A percentile compares a stretch with the other conserved stretches of the same genome.
These are phyloP conservation scores for Scolopax rusticola DNA, from an alignment of 2,797 vertebrate genomes.

Conservation along the genomic window DNA sequence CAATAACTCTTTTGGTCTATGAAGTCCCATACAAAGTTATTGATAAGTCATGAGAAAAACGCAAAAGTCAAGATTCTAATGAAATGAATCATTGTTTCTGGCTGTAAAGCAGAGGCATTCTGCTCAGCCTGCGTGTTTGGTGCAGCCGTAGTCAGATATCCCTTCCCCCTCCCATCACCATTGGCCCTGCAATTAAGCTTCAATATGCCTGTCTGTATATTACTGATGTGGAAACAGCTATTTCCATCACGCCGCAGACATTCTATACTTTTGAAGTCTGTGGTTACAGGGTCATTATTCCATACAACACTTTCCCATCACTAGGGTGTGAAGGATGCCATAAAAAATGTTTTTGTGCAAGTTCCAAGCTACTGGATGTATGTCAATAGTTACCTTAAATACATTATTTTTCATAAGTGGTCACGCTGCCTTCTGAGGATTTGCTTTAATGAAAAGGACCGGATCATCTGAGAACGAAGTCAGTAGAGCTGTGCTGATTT, in stretches of 20 bases:
- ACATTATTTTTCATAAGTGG: background rate
- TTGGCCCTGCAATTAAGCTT: constrained; percentile 29
- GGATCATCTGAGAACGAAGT: background rate
- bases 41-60: constrained; percentile 69
- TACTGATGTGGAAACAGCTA: constrained; percentile 51
- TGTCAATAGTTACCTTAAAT: constrained; percentile 32
- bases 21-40: constrained; percentile 46
- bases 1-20: constrained; percentile 49
- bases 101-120: constrained; percentile 27
- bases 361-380: constrained; percentile 22
- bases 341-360: constrained; percentile 40
- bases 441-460: constrained; percentile 3
- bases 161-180: background rate
- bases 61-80: constrained; percentile 50
- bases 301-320: constrained; percentile 51
- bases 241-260: constrained; percentile 49
- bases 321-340: constrained; percentile 59
- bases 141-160: background rate
- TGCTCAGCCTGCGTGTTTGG: background rate
- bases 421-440: constrained; percentile 10
- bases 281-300: constrained; percentile 55
- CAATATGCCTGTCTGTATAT: constrained; percentile 30
- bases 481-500: background rate
- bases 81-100: constrained; percentile 65
- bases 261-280: constrained; percentile 69